These are phyloP conservation scores for Neosilurus hyrtlii DNA, from an alignment of 2,797 vertebrate species.

Conservation along the genomic window DNA sequence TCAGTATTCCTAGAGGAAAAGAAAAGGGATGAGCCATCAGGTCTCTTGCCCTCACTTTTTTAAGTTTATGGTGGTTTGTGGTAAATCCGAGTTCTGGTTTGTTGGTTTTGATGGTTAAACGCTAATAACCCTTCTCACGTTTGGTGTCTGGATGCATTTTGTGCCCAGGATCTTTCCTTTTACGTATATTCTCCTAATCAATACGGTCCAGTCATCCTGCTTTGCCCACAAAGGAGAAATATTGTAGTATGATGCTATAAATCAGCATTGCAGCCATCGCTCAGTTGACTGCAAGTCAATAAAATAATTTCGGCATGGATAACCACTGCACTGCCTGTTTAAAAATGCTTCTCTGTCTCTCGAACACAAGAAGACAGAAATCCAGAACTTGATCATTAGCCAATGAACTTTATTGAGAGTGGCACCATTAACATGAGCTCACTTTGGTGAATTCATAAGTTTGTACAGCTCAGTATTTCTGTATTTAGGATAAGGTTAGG, in stretches of 20 bases:
- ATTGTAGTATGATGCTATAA: not conserved
- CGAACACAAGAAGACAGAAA: not conserved
- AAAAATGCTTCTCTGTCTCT: conserved; percentile 2
- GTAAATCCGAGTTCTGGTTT: conserved; percentile 2
- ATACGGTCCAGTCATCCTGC: not conserved
- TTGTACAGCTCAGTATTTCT: not conserved
- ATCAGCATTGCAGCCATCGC: not conserved
- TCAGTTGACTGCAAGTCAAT: not conserved
- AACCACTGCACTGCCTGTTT: not conserved
- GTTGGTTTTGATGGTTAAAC: not conserved
- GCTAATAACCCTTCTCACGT: conserved; percentile 7
- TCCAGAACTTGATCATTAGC: not conserved
- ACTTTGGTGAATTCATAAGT: not conserved
- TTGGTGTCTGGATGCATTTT: not conserved
- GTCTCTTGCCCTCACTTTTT: not conserved
- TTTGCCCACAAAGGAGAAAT: not conserved
- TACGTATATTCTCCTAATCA: not conserved
- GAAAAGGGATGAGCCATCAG: not conserved
- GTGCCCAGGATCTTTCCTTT: not conserved
- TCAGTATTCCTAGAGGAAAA: conserved; percentile 19
- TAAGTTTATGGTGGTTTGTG: not conserved
- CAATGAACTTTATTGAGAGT: not conserved
- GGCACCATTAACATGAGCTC: not conserved
- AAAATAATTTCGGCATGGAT: not conserved
- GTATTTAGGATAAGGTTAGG: not conserved